Base-by-base conservation (phyloP, 2,797 vertebrate genomes). In the Chaunax sp. region DNA sequence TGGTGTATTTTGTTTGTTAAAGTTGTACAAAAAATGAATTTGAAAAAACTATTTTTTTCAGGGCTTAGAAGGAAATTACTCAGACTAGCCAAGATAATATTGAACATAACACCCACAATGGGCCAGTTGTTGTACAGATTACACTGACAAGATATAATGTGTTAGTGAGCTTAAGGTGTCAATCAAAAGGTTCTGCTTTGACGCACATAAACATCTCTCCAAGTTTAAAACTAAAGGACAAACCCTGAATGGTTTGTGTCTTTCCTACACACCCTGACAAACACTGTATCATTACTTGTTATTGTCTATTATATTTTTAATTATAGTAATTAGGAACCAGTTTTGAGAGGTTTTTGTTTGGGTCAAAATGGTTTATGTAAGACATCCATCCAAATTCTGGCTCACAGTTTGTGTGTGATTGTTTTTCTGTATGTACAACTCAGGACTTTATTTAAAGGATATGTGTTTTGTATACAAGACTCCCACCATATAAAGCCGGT, bases 291-390 rank as follows among this genome's bases (percentile, higher is more conserved):
- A 11, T 20, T 72, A 56, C 67, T 66, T 37, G 46, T 67, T 67
- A 60, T 52, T 35, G 46, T 64, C 60, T 49, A 57, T 86, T 84
- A 77, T 89, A 26, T 58, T 57, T 80, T 33, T 81, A 74, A 86
- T 90, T 74, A 80, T 57, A 75, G 77, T 79, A 67, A 88, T 88
- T 63, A 81, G 71, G 51, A 78, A 45, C 80, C 64, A 37, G 59
- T 78, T 78, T 58, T 43, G 25, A 59, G 38, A 68, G 59, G 41
- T 40, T 64, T 61, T 47, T 52, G 18, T 47, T 55, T 61, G 16
- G 72, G 71, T 75, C 75, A 69, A 57, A 75, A 64, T 37, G 45
- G 38, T 69, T 77, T 35, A 70, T n/a, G 8, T 35, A 38, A 74
- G 51, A 78, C 23, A 60, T 64, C 19, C 59, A 28, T 57, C 15